Evolutionary conservation across 2,113 vertebrate species (phyloP).

Genomic region (Mormoops blainvillei): DNA sequence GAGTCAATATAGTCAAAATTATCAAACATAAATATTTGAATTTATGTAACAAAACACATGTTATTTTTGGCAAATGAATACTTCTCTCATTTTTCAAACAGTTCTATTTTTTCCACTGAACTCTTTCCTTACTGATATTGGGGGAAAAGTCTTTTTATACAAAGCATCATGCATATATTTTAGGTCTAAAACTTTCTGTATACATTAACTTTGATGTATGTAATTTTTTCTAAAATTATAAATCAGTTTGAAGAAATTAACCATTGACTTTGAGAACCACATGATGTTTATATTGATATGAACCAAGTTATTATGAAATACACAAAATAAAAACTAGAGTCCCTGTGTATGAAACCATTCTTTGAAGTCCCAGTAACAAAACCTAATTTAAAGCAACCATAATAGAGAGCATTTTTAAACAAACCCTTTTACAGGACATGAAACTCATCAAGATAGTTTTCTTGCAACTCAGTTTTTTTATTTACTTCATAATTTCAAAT

Average conservation of each 20-base stretch:
- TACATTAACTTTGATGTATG: slow-evolving; percentile 55
- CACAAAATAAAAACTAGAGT: slow-evolving; percentile 28
- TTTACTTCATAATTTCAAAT: slow-evolving; percentile 29
- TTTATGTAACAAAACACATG: not conserved
- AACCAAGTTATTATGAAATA: slow-evolving; percentile 31
- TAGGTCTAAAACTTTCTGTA: slow-evolving; percentile 52
- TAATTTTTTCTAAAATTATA: slow-evolving; percentile 56
- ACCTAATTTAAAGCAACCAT: not conserved
- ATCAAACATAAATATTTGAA: not conserved
- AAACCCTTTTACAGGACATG: not conserved
- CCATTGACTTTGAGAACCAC: slow-evolving; percentile 51
- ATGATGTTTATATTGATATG: slow-evolving; percentile 50
- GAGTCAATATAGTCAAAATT: not conserved
- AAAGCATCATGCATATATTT: slow-evolving; percentile 58
- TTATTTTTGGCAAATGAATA: not conserved
- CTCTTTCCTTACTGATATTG: slow-evolving; percentile 13
- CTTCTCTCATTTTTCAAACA: slow-evolving; percentile 20
- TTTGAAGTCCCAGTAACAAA: slow-evolving; percentile 43
- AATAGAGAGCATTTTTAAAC: slow-evolving; percentile 13
- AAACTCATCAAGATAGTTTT: not conserved
- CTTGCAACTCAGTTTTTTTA: not conserved
- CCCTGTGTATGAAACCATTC: not conserved
- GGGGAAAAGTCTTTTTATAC: not conserved
- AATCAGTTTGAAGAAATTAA: slow-evolving; percentile 59
- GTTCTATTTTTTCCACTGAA: not conserved